Percentiles rank a stretch among this genome's conserved stretches.
Conservation (phyloP, 30 jellyfish, hydroid and myxozoan species). For the Hydractinia symbiolongicarpus region DNA sequence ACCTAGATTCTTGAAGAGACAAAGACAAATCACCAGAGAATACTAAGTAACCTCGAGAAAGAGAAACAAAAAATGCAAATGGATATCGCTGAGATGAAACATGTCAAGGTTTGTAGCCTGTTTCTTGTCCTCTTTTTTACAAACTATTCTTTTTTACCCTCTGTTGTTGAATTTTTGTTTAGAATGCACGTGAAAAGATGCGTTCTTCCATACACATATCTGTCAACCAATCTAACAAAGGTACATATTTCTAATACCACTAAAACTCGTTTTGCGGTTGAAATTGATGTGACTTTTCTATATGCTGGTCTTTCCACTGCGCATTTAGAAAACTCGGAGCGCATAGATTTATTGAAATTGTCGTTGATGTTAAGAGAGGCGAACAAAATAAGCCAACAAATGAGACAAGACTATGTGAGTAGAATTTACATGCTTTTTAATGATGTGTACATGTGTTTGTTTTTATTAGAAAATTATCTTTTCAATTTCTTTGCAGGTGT, state of each 20-base stretch:
- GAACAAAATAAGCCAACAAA: slow-evolving; percentile 62
- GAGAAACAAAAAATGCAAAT: slow-evolving; percentile 60
- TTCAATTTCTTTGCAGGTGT: slow-evolving; percentile 24
- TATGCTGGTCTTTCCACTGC: too few species aligned
- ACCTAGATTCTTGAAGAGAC: slow-evolving; percentile 48
- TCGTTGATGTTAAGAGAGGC: slow-evolving; percentile 86
- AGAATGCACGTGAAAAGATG: slow-evolving; percentile 20
- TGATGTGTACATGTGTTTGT: not conserved
- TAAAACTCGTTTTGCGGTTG: too few species aligned
- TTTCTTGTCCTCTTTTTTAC: not conserved
- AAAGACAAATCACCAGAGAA: slow-evolving; percentile 41
- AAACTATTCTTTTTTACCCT: too few species aligned
- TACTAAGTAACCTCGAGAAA: slow-evolving; percentile 65
- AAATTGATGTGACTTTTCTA: too few species aligned
- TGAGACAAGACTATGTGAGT: slow-evolving; percentile 59
- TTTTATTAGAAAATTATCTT: not conserved
- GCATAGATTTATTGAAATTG: slow-evolving; percentile 54
- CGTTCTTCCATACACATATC: slow-evolving; percentile 23
- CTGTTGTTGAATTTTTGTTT: not conserved
- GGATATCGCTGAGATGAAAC: slow-evolving; percentile 49
- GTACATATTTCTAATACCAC: not conserved
- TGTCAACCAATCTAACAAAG: slow-evolving; percentile 13
- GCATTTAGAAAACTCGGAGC: not conserved
- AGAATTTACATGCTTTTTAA: not conserved
- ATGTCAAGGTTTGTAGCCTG: slow-evolving; percentile 41